Percentiles rank a stretch among this genome's conserved stretches.
phyloP scores from a whole-genome alignment of 2,797 vertebrate genomes.

The Pangasius sanitwongsei region DNA sequence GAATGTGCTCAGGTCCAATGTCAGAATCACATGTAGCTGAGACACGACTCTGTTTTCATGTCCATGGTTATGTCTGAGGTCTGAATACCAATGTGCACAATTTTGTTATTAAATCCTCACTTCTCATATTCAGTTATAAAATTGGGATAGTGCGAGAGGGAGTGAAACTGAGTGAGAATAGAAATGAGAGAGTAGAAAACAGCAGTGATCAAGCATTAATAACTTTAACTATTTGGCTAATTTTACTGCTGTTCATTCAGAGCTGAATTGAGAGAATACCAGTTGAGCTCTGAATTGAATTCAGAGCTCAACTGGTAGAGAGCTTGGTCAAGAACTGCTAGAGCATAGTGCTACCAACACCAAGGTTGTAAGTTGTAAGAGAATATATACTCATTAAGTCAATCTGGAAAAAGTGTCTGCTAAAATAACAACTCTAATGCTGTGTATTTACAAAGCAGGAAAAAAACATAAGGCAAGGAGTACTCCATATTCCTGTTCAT shows the following conservation, averaged over 20 bases:
- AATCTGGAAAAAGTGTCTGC: neutral
- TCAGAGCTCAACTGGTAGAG: neutral
- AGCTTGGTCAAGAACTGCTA: neutral
- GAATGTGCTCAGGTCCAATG: neutral
- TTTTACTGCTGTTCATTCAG: neutral
- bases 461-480: neutral
- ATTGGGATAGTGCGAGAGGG: neutral
- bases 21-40: neutral
- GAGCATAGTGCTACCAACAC: too few species aligned
- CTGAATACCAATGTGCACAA: neutral
- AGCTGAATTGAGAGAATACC: too few species aligned
- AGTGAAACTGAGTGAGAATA: neutral
- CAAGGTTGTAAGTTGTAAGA: neutral
- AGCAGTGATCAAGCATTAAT: neutral
- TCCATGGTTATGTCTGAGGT: neutral
- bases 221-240: neutral
- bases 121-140: slow-evolving; percentile 17
- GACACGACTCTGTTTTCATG: neutral
- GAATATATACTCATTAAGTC: neutral
- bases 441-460: neutral
- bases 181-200: neutral
- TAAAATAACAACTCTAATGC: neutral
- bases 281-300: too few species aligned
- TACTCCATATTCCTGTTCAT: neutral
- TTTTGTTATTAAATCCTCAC: neutral